These are phyloP conservation scores for Pitta sordida DNA, from an alignment of 2,113 vertebrate genomes.

Conservation along the genomic window DNA sequence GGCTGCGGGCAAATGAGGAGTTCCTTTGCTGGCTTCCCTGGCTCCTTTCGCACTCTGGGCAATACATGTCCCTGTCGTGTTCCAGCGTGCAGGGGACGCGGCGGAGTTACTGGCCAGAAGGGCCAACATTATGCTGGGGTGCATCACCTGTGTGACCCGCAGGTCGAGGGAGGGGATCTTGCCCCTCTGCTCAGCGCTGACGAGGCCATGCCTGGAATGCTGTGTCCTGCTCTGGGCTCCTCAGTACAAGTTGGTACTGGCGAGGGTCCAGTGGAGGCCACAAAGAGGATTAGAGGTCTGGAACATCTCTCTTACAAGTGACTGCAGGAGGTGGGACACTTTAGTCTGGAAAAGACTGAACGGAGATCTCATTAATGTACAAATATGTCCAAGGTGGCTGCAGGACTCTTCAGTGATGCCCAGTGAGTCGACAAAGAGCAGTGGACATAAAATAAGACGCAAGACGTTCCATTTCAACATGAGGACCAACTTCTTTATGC, in stretches of 20 bases:
- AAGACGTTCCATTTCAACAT: neutral
- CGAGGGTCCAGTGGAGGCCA: fast-evolving
- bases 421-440: fast-evolving
- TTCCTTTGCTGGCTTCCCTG: too few relatives aligned
- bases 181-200: fast-evolving
- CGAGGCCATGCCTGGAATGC: neutral
- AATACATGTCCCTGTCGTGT: fast-evolving
- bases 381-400: neutral
- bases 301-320: neutral
- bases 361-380: neutral
- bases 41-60: fast-evolving
- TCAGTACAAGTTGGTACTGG: neutral
- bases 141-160: fast-evolving
- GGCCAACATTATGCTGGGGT: fast-evolving
- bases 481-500: neutral
- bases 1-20: fast-evolving
- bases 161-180: neutral
- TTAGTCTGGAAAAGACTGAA: neutral
- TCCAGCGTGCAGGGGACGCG: fast-evolving
- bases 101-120: fast-evolving
- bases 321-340: neutral
- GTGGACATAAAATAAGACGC: neutral
- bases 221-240: neutral
- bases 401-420: neutral
- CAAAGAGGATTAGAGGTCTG: neutral